These are phyloP conservation scores for Tuberolachnus salignus DNA, from an alignment of 2,888 invertebrate genomes.

Conservation along the genomic window DNA sequence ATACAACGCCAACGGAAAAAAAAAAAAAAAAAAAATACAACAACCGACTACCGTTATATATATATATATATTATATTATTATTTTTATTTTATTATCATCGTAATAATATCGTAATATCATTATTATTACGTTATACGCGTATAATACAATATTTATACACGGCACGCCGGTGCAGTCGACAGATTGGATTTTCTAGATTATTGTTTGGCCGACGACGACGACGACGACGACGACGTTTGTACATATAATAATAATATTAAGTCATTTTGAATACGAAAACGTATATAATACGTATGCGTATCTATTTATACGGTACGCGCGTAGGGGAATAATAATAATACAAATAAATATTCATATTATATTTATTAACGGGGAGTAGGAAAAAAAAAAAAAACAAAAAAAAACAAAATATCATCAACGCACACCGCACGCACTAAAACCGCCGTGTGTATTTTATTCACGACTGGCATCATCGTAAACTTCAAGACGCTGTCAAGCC, in stretches of 20 bases:
- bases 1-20: no score
- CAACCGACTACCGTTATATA: no score
- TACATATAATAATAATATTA: not conserved
- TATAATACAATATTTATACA: no score
- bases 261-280: slow-evolving; percentile 23
- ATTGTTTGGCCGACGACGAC: not conserved
- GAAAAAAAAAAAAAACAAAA: no score
- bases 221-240: not conserved
- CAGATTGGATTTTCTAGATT: slow-evolving; percentile 41
- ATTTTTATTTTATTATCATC: no score
- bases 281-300: not conserved
- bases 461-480: slow-evolving; percentile 48
- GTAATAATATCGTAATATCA: no score
- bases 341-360: slow-evolving; percentile 3
- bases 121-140: no score
- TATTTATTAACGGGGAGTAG: slow-evolving; percentile 34
- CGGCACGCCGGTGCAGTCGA: no score
- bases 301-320: not conserved
- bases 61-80: no score
- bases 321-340: slow-evolving; percentile 15
- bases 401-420: not conserved
- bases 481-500: slow-evolving; percentile 49
- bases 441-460: slow-evolving; percentile 18
- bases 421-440: slow-evolving; percentile 27
- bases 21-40: no score